Evolutionary conservation across 2,113 vertebrate species (phyloP).

Genomic region (Alexandromys fortis): DNA sequence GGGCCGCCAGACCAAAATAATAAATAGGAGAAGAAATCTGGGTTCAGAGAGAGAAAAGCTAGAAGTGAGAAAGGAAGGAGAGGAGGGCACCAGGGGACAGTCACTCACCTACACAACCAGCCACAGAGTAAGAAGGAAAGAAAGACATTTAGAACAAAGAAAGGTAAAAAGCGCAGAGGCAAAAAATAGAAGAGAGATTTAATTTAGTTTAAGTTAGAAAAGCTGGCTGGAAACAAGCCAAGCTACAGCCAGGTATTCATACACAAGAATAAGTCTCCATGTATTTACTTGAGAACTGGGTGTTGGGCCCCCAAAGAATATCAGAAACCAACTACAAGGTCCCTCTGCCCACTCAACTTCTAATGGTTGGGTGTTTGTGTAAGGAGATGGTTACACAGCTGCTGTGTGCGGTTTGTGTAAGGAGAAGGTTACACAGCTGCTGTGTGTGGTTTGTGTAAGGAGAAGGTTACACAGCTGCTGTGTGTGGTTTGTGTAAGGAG

Average conservation of each 20-base stretch:
- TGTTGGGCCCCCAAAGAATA: background rate
- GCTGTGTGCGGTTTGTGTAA: background rate
- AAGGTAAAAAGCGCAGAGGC: background rate
- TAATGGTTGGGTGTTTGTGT: background rate
- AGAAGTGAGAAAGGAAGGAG: background rate
- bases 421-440: accelerated
- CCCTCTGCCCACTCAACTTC: background rate
- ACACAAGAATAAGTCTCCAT: background rate
- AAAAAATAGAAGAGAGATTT: background rate
- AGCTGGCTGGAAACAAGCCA: background rate
- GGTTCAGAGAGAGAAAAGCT: background rate
- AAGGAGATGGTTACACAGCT: background rate
- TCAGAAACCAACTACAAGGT: background rate
- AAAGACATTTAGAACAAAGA: background rate
- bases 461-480: accelerated
- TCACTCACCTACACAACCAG: background rate
- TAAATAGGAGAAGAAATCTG: background rate
- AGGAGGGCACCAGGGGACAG: background rate
- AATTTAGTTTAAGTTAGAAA: background rate
- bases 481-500: background rate
- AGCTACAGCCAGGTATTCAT: background rate
- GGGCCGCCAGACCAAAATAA: background rate
- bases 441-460: background rate
- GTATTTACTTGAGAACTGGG: background rate
- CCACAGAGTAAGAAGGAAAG: background rate